These are phyloP conservation scores for Mythimna pallens DNA, from an alignment of 2,888 invertebrate species.

Conservation along the genomic window DNA sequence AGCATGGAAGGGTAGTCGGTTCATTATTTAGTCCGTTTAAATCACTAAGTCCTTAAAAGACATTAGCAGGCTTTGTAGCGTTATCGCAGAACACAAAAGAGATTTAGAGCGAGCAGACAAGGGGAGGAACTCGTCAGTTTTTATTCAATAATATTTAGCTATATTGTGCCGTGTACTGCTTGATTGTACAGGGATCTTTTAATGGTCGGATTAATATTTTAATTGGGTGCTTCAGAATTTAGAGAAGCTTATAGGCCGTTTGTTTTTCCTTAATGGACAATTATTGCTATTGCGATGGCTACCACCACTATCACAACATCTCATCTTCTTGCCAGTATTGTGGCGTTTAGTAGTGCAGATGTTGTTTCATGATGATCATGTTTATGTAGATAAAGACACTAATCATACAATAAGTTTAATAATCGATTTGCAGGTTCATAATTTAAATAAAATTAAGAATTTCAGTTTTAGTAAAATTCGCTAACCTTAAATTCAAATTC, in stretches of 20 bases:
- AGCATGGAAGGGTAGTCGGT: constrained; percentile 83
- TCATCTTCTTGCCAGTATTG: neutral
- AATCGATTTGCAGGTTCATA: neutral
- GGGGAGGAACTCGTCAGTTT: constrained; percentile 80
- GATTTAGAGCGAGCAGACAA: constrained; percentile 80
- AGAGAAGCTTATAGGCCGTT: constrained; percentile 3
- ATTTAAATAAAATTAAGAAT: neutral
- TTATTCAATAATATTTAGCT: constrained; percentile 78
- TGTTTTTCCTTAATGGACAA: constrained; percentile 10
- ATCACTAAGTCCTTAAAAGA: constrained; percentile 91
- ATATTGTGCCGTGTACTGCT: constrained; percentile 37
- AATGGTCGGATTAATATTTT: constrained; percentile 57
- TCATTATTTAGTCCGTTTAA: constrained; percentile 91
- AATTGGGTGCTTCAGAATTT: constrained; percentile 41
- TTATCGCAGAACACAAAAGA: constrained; percentile 89
- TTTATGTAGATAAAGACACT: neutral
- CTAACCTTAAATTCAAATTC: too few relatives aligned
- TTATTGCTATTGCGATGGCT: neutral
- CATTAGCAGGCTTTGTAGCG: constrained; percentile 90
- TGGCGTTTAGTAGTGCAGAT: neutral
- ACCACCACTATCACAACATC: neutral
- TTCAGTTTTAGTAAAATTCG: too few relatives aligned
- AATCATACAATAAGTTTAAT: too few relatives aligned
- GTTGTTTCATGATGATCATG: neutral
- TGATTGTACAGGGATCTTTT: constrained; percentile 51